Evolutionary conservation across 2,113 vertebrate species (phyloP).

Genomic region (Sylvicapra grimmia): DNA sequence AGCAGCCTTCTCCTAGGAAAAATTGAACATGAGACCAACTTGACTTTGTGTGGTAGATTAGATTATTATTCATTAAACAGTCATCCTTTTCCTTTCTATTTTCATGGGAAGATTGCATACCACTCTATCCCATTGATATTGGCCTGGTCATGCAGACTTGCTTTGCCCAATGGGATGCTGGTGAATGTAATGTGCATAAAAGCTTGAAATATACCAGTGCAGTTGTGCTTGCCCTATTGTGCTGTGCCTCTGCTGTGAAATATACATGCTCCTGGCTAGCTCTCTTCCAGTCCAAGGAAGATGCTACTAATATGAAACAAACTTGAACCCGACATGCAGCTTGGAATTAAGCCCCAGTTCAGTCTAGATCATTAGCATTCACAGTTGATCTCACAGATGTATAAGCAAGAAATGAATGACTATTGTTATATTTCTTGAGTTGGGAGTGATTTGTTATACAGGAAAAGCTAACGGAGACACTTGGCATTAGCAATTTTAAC

Average conservation of each 20-base stretch:
- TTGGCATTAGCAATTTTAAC: not conserved
- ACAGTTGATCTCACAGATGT: not conserved
- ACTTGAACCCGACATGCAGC: not conserved
- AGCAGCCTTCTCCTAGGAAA: not conserved
- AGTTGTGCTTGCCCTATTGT: not conserved
- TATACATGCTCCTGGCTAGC: not conserved
- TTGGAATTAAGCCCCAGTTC: constrained; percentile 11
- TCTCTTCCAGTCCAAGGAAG: not conserved
- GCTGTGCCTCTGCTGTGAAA: not conserved
- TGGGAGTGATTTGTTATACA: not conserved
- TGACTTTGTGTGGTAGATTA: not conserved
- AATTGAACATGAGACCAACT: not conserved
- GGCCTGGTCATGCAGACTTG: not conserved
- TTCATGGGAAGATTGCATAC: not conserved
- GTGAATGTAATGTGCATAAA: not conserved
- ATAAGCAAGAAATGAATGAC: not conserved
- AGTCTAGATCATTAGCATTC: not conserved
- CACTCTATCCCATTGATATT: not conserved
- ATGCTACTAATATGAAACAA: not conserved
- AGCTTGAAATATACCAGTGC: not conserved
- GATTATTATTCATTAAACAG: not conserved
- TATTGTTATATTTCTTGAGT: not conserved
- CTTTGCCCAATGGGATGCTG: not conserved
- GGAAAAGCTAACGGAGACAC: not conserved
- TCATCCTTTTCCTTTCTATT: not conserved